Evolutionary conservation across 2,797 vertebrate species (phyloP), one percentile per base, ranked within the genome.

Genomic region (Triplophysa bombifrons): DNA sequence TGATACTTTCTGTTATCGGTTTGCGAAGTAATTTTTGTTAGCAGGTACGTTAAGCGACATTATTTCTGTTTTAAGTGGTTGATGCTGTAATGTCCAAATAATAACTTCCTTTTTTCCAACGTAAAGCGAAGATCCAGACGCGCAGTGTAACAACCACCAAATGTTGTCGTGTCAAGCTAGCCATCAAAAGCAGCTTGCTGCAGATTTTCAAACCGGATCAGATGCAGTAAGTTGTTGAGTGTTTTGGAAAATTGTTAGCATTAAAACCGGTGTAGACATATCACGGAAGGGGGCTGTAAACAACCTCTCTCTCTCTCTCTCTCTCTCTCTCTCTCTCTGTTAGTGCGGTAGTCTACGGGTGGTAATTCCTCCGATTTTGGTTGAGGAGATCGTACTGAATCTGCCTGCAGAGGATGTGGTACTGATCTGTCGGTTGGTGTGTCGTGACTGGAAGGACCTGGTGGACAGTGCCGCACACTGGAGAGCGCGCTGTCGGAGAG

Each of bases 381-480:
- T 96, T 78, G 93, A 97, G 87, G 95, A 97, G 87, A 89, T 99
- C 74, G 91, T 98, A 48, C 90, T 92, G 1, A 88, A 92, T 44
- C 81, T 98, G 0, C 95, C 97, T 0, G 88, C 88, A 1, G 19
- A 79, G 4, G 89, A 95, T 0, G 92, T 98, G 84, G 83, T 96
- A 8, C 0, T 44, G 13, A 19, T 30, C 34, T 97, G 95, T 86
- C 90, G 95, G 0, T 87, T 88, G 0, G 96, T 98, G 50, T 96
- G 96, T 83, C 67, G 12, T 0, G 90, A 93, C 7, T 99, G 98
- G 96, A 92, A 92, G 0, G 88, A 92, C 10, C 86, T 96, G 86
- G 93, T 94, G 0, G 95, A 98, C 84, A 91, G 94, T 0, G 84
- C 91, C n/a, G 91, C 93, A 4, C 83, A 97, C 1, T 99, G 97